Evolutionary conservation across 2,113 vertebrate genomes (phyloP), one percentile per base, ranked within the genome.

Genomic region (Epinephelus lanceolatus): DNA sequence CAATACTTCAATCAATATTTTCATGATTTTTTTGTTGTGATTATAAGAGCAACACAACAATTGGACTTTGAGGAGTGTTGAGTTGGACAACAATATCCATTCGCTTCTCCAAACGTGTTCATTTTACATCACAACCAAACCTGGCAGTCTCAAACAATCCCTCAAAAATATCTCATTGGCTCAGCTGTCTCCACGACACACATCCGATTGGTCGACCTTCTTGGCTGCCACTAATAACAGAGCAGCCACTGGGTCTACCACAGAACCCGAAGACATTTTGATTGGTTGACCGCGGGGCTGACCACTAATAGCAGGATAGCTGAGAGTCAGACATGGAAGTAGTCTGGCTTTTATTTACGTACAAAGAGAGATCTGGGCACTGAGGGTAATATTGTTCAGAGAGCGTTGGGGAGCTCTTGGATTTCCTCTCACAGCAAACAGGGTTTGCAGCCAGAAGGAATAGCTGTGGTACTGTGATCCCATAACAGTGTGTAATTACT

Each of bases 251-350:
- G 81, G 91, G 90, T 94, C 72, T 82, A 94, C 95, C 95, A 21
- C 94, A 86, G 63, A 86, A 88, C 85, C 90, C 85, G 13, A 81
- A 90, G 87, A 93, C 90, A 69, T 95, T 92, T 86, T 88, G 84
- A 93, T 86, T 86, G 91, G 81, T 89, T 71, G 72, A 93, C 95
- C 94, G 53, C 91, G 1, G 76, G 27, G 14, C 82, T 77, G 73
- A 85, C 94, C 94, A 78, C 94, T 93, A 94, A 95, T 94, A 17
- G 87, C 87, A 91, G 92, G 86, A 80, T 93, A 70, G 90, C 86
- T 68, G 73, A 70, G 82, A 89, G 86, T 63, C 87, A 92, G 94
- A 93, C 90, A 76, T 84, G 80, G 89, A 87, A 90, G 87, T 63
- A 78, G 89, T 82, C 84, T 92, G 88, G 80, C 51, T 92, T 84